A percentile compares a stretch with the other conserved stretches of the same genome.
Conservation (phyloP, 2,113 vertebrate genomes). For the Oreochromis aureus region DNA sequence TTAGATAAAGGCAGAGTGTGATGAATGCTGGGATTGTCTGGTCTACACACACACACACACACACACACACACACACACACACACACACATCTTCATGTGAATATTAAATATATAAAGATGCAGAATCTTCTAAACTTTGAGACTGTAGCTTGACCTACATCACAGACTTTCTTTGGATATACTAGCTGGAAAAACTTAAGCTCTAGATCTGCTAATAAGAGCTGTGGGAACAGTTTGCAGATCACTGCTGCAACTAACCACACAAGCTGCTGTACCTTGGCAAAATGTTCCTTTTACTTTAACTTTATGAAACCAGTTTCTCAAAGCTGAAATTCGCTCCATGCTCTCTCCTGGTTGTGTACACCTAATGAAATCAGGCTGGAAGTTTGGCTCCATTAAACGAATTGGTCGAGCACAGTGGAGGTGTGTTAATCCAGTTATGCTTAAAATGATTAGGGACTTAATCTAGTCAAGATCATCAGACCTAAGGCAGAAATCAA, state of each 20-base stretch:
- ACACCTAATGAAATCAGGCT: neutral
- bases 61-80: too few species aligned
- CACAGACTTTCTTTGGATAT: neutral
- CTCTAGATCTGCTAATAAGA: neutral
- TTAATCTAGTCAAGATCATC: neutral
- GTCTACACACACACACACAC: neutral
- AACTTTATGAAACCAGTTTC: neutral
- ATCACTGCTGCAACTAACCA: neutral
- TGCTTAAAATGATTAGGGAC: neutral
- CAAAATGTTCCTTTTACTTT: neutral
- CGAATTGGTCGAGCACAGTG: neutral
- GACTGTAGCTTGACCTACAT: neutral
- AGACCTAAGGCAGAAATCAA: neutral
- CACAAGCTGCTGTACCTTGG: neutral
- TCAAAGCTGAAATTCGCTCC: neutral
- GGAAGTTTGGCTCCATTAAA: neutral
- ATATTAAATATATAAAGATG: neutral
- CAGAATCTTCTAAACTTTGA: neutral
- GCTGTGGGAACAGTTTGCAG: neutral
- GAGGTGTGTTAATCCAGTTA: neutral
- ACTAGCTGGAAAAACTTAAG: neutral
- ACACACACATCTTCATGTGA: neutral
- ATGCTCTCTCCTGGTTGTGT: neutral
- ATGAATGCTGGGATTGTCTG: neutral
- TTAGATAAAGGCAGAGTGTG: neutral